phyloP scores from a whole-genome alignment of 2,888 invertebrate genomes.

The Agriotes lineatus region DNA sequence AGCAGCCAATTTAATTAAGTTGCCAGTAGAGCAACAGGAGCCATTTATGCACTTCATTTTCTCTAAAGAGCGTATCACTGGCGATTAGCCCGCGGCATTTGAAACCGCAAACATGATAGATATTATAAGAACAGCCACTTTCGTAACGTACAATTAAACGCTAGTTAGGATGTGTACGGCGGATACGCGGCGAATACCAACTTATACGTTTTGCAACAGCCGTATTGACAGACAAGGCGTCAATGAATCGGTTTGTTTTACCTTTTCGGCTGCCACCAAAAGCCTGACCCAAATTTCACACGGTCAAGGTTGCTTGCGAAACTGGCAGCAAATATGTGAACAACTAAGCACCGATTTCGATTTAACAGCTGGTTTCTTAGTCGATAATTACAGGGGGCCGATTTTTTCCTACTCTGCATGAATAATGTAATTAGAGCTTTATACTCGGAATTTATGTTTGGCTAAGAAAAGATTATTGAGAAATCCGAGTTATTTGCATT shows the following conservation, averaged over 20 bases:
- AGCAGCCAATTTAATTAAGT: background rate
- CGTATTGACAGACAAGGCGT: conserved; percentile 4
- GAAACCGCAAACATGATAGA: background rate
- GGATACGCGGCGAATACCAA: conserved; percentile 9
- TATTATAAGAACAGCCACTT: background rate
- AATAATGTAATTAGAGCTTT: too few relatives aligned
- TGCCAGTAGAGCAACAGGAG: background rate
- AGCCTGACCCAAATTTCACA: conserved; percentile 12
- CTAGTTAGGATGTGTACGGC: conserved; percentile 4
- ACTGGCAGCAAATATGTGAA: background rate
- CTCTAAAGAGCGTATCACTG: background rate
- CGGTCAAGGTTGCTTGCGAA: conserved; percentile 12
- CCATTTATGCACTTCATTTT: background rate
- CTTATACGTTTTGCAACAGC: background rate
- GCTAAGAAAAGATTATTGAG: too few relatives aligned
- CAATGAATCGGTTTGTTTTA: conserved; percentile 17
- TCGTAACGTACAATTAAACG: conserved; percentile 13
- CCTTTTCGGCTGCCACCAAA: conserved; percentile 2
- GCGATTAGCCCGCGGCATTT: background rate
- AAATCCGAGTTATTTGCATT: too few relatives aligned
- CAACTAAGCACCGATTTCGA: background rate
- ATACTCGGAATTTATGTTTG: too few relatives aligned
- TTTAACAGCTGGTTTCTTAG: too few relatives aligned
- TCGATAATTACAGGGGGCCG: too few relatives aligned
- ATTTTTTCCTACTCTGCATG: too few relatives aligned